Evolutionary conservation across 2,888 invertebrate genomes (phyloP), one percentile per base, ranked within the genome.

Genomic region (Amphipoea lucens): DNA sequence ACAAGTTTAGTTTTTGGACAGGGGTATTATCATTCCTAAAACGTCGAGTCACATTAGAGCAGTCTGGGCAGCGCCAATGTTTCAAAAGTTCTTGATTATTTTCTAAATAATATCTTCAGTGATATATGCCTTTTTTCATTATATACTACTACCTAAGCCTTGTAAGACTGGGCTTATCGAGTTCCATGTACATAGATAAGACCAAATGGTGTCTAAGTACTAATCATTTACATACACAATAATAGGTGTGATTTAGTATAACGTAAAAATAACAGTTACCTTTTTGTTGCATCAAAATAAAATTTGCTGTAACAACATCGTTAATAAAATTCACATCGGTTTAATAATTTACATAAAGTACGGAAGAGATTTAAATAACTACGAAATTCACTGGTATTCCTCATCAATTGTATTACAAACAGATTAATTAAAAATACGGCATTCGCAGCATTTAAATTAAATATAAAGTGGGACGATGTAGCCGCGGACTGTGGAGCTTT

Each of bases 391-490:
- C 69, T 82, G 66, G 65, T 86, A 68, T 65, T 70, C 71, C 60
- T 65, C 70, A 67, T 83, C 63, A 87, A 70, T 68, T 54, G 68
- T 69, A 72, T 62, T 68, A 76, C 76, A 74, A 76, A 87, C 62
- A 73, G 66, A 75, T 87, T 87, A 74, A 84, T 70, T 67, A 83
- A 86, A 82, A 74, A 83, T 65, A 74, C 74, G 63, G 42, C 60
- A 54, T 65, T 62, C 67, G 63, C 69, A 51, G 67, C 74, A 62
- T 87, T 84, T 84, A 80, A 87, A 85, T 87, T 66, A 72, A 76
- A 85, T 78, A 85, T 81, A 76, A 85, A 84, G 62, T 71, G 78
- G 86, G 65, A 7, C 82, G 75, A 69, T 83, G 81, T 76, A 82
- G 51, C 79, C 63, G 76, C 66, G 71, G 78, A 74, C 80, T 60